Percentiles rank a stretch among this genome's conserved stretches.
These are phyloP conservation scores for Menidia menidia DNA, from an alignment of 2,797 vertebrate genomes.

Conservation along the genomic window DNA sequence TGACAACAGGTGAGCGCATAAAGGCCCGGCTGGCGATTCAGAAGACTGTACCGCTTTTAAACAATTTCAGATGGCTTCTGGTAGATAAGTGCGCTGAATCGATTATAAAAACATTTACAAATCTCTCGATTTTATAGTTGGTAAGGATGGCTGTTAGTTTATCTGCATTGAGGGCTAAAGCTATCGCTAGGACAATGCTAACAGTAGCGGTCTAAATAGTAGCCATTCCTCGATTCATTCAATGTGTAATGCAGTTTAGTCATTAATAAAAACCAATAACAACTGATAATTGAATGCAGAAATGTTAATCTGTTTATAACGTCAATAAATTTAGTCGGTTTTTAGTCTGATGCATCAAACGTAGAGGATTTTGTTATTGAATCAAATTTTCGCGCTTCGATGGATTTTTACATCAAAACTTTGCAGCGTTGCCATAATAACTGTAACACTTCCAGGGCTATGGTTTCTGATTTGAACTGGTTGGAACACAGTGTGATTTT, in stretches of 20 bases:
- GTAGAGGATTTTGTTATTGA: neutral
- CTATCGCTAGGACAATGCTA: slow-evolving; percentile 36
- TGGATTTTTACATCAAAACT: neutral
- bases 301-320: accelerated
- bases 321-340: neutral
- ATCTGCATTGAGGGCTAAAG: slow-evolving; percentile 13
- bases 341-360: neutral
- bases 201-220: neutral
- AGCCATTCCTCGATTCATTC: neutral
- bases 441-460: neutral
- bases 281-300: accelerated
- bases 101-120: accelerated
- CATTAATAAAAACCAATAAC: accelerated
- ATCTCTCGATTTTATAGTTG: accelerated
- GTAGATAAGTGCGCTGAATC: accelerated
- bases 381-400: neutral
- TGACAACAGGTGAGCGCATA: slow-evolving; percentile 83
- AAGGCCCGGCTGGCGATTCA: slow-evolving; percentile 44
- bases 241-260: neutral
- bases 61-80: neutral
- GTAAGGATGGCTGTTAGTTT: neutral
- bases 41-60: neutral
- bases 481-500: neutral
- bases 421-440: neutral
- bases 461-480: neutral